These are phyloP conservation scores for Morpho achilles DNA, from an alignment of 2,888 invertebrate genomes.

Conservation along the genomic window DNA sequence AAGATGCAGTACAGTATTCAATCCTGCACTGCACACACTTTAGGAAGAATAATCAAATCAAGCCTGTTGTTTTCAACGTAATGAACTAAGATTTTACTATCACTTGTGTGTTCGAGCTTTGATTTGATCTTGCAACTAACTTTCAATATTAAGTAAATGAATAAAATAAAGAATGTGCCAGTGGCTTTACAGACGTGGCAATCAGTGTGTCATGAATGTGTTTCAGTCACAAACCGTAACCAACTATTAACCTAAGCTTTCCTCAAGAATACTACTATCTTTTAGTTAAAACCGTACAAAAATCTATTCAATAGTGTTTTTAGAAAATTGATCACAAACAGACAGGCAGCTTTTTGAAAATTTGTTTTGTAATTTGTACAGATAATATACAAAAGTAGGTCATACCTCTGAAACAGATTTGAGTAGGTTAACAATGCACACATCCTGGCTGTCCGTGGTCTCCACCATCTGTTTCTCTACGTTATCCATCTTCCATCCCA, in stretches of 20 bases:
- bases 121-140: too few species aligned
- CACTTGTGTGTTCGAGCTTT: too few species aligned
- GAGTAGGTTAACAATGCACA: conserved; percentile 85
- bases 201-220: background rate
- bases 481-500: conserved; percentile 86
- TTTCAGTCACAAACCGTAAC: background rate
- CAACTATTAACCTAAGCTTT: too few species aligned
- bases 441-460: conserved; percentile 76
- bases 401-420: conserved; percentile 86
- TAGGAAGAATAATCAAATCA: too few species aligned
- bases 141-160: too few species aligned
- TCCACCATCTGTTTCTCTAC: conserved; percentile 82
- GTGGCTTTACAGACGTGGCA: too few species aligned
- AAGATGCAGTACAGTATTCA: too few species aligned
- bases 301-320: background rate
- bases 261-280: background rate
- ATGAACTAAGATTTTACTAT: too few species aligned
- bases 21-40: too few species aligned
- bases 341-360: background rate
- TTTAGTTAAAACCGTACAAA: background rate
- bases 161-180: too few species aligned
- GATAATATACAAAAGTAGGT: background rate
- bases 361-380: background rate
- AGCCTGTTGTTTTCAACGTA: too few species aligned
- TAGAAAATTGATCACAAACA: background rate